Conservation (phyloP, 2,888 invertebrate genomes). For the Lucinisca nassula region DNA sequence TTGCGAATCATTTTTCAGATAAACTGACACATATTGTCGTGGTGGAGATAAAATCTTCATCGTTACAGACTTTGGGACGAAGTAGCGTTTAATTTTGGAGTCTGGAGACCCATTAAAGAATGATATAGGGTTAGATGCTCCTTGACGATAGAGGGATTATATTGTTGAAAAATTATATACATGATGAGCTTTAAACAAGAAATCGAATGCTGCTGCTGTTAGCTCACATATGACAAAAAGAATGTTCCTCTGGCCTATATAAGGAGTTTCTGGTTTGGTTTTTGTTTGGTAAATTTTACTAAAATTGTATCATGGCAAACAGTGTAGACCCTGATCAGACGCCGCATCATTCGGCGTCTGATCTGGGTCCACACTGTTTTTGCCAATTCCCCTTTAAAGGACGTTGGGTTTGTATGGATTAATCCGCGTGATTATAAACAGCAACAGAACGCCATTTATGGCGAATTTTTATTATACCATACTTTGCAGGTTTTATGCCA, state of each 20-base stretch:
- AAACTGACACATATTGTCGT: constrained; percentile 59
- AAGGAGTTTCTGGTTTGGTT: too few relatives aligned
- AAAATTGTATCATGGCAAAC: too few relatives aligned
- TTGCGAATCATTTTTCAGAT: constrained; percentile 43
- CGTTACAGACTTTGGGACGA: constrained; percentile 44
- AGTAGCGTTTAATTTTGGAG: constrained; percentile 12
- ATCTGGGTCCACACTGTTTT: too few relatives aligned
- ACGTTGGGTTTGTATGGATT: too few relatives aligned
- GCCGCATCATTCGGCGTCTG: too few relatives aligned
- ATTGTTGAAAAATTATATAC: background rate
- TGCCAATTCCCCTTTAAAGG: too few relatives aligned
- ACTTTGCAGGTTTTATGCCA: too few relatives aligned
- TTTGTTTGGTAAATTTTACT: too few relatives aligned
- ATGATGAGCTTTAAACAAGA: background rate
- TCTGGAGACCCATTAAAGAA: constrained; percentile 38
- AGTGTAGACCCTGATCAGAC: too few relatives aligned
- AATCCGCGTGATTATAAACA: background rate
- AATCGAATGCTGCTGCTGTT: background rate
- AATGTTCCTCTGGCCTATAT: too few relatives aligned
- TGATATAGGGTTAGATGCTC: background rate
- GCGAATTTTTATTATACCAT: background rate
- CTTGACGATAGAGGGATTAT: background rate
- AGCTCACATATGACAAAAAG: too few relatives aligned
- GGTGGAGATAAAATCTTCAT: constrained; percentile 54
- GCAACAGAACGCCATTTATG: background rate